Percentiles rank a stretch among this genome's conserved stretches.
These are phyloP conservation scores for Acronicta alni DNA, from an alignment of 2,888 invertebrate genomes.

Conservation along the genomic window DNA sequence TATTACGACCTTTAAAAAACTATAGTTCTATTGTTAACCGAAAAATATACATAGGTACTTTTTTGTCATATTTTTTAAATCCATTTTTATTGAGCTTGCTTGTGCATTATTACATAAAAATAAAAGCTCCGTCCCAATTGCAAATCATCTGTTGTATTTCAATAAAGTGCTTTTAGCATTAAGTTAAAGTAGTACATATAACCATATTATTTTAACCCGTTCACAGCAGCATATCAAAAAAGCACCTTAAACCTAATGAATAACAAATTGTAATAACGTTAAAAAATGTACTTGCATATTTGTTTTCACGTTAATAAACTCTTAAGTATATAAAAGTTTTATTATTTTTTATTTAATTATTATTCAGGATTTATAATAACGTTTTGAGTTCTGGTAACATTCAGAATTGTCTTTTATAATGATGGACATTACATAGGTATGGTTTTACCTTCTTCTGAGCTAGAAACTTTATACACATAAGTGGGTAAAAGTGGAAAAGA, in stretches of 20 bases:
- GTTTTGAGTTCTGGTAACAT: too few relatives aligned
- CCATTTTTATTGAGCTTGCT: slow-evolving; percentile 57
- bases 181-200: slow-evolving; percentile 66
- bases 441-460: too few relatives aligned
- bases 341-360: slow-evolving; percentile 21
- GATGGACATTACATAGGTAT: too few relatives aligned
- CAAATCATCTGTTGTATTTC: slow-evolving; percentile 60
- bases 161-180: slow-evolving; percentile 65
- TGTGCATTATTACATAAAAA: slow-evolving; percentile 61
- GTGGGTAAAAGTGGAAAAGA: too few relatives aligned
- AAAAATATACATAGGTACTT: slow-evolving; percentile 35
- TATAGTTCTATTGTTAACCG: slow-evolving; percentile 59
- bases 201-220: slow-evolving; percentile 73
- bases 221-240: slow-evolving; percentile 79
- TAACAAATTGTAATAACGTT: slow-evolving; percentile 77
- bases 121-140: slow-evolving; percentile 75
- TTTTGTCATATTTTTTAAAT: slow-evolving; percentile 43
- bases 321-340: slow-evolving; percentile 63
- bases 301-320: slow-evolving; percentile 85
- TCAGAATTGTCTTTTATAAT: too few relatives aligned
- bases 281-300: slow-evolving; percentile 86
- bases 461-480: too few relatives aligned
- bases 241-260: slow-evolving; percentile 70
- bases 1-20: slow-evolving; percentile 48
- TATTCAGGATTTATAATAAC: neutral